Evolutionary conservation across 2,797 vertebrate species (phyloP).

Genomic region (Enteromius argenteus): DNA sequence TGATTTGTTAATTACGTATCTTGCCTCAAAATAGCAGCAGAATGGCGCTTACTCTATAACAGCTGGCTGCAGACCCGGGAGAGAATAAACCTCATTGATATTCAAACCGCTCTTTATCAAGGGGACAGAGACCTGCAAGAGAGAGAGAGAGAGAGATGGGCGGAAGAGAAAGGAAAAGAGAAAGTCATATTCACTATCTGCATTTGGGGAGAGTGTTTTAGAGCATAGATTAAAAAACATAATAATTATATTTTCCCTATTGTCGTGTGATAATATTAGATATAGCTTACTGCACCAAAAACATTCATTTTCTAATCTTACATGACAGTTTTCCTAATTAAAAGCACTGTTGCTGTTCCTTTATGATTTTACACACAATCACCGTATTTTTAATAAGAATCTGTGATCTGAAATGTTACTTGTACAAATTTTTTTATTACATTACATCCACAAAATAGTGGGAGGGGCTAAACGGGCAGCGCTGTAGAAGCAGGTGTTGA

Average conservation of each 20-base stretch:
- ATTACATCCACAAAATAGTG: neutral
- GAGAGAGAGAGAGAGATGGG: conserved; percentile 50
- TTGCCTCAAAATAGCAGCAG: conserved; percentile 47
- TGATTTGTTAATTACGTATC: conserved; percentile 66
- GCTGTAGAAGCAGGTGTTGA: neutral
- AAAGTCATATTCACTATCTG: conserved; percentile 22
- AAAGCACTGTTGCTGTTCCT: too few species aligned
- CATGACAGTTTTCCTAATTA: neutral
- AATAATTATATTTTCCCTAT: neutral
- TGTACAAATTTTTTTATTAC: neutral
- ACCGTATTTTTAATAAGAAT: neutral
- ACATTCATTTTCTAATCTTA: neutral
- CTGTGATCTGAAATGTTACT: neutral
- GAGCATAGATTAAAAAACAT: neutral
- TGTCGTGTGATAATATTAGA: neutral
- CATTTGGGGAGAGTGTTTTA: neutral
- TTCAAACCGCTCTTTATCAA: conserved; percentile 64
- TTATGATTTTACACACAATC: neutral
- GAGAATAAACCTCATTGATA: conserved; percentile 64
- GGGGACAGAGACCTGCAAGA: conserved; percentile 58
- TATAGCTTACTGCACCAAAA: neutral
- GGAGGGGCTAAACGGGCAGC: neutral
- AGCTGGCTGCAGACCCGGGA: conserved; percentile 53
- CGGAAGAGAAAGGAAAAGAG: conserved; percentile 31
- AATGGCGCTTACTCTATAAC: conserved; percentile 54